Percentiles rank a stretch among this genome's conserved stretches.
These are phyloP conservation scores for Isoperla grammatica DNA, from an alignment of 2,888 invertebrate genomes.

Conservation along the genomic window DNA sequence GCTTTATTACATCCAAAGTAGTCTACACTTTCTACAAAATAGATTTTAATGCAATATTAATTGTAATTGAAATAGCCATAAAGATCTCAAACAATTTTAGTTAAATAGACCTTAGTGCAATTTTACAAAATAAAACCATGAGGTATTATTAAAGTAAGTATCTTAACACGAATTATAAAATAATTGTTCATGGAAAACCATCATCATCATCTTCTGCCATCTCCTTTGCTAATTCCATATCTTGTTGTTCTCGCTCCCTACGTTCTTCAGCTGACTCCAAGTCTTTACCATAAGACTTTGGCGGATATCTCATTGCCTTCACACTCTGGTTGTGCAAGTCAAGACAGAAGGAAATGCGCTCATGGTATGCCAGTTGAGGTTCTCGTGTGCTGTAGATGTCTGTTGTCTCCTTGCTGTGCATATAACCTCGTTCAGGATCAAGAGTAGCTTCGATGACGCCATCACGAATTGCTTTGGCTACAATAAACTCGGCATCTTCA, in stretches of 20 bases:
- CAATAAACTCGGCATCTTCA: conserved; percentile 98
- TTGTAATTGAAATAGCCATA: too few relatives aligned
- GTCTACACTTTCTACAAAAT: too few relatives aligned
- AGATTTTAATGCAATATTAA: too few relatives aligned
- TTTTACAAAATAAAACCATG: too few relatives aligned
- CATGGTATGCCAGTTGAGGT: conserved; percentile 93
- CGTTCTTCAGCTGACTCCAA: conserved; percentile 96
- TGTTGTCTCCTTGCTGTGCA: conserved; percentile 95
- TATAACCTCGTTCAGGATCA: conserved; percentile 91
- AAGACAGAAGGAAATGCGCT: conserved; percentile 94
- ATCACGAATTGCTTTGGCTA: conserved; percentile 95
- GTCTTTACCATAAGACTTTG: conserved; percentile 97
- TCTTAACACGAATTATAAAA: not conserved
- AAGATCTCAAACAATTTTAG: too few relatives aligned
- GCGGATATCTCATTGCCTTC: conserved; percentile 98
- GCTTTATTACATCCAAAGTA: too few relatives aligned
- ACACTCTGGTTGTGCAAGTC: conserved; percentile 98
- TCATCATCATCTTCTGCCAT: conserved; percentile 99
- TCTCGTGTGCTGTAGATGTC: conserved; percentile 96
- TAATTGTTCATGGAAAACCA: conserved; percentile 35
- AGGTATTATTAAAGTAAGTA: too few relatives aligned
- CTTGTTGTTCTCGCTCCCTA: conserved; percentile 94
- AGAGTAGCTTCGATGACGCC: conserved; percentile 97
- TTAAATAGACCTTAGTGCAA: too few relatives aligned
- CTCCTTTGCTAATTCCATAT: conserved; percentile 98